phyloP scores from a whole-genome alignment of 2,888 invertebrate species.

The Heliconius ethilla region DNA sequence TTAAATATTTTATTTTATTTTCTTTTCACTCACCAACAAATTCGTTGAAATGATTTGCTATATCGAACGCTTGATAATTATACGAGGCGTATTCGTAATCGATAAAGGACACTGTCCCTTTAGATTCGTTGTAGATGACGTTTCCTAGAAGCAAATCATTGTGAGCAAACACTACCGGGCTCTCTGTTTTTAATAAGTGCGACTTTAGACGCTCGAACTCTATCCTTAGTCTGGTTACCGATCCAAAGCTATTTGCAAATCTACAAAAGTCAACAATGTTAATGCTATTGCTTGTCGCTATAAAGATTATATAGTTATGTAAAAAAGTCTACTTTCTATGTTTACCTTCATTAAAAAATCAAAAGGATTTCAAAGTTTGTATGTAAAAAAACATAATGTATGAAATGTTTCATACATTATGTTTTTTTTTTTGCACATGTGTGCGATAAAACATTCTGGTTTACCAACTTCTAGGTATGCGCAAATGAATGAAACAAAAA shows the following conservation, averaged over 20 bases:
- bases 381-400: background rate
- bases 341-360: conserved; percentile 3
- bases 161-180: conserved; percentile 96
- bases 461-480: background rate
- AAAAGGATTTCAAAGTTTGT: background rate
- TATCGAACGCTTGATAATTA: conserved; percentile 97
- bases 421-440: too few species aligned
- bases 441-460: background rate
- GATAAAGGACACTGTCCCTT: conserved; percentile 91
- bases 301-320: background rate
- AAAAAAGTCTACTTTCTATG: background rate
- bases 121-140: conserved; percentile 89
- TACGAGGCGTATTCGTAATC: conserved; percentile 98
- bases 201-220: conserved; percentile 86
- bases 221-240: conserved; percentile 84
- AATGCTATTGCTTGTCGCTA: conserved; percentile 17
- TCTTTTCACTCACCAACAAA: conserved; percentile 89
- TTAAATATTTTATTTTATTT: background rate
- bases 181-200: conserved; percentile 83
- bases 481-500: background rate
- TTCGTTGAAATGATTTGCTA: conserved; percentile 99
- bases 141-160: conserved; percentile 98
- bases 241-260: conserved; percentile 85
- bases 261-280: conserved; percentile 75
- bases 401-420: too few species aligned